Evolutionary conservation across 2,113 vertebrate species (phyloP).

Genomic region (Antigone vipio): DNA sequence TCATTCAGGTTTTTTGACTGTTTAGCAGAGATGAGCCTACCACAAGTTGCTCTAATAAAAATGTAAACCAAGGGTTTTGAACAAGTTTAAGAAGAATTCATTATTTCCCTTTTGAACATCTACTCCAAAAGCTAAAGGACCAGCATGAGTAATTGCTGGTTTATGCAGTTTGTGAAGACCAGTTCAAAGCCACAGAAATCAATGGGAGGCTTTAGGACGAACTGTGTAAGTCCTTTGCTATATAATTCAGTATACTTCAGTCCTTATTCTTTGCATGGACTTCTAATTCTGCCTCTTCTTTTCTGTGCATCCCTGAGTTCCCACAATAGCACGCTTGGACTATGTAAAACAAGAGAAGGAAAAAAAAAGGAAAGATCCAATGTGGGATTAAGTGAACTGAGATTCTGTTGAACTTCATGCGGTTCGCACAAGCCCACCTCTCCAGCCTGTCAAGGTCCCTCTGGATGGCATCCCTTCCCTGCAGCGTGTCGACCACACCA

Average conservation of each 20-base stretch:
- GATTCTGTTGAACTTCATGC: too few relatives aligned
- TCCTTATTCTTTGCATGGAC: conserved; percentile 31
- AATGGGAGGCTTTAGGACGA: not conserved
- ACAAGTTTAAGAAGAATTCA: not conserved
- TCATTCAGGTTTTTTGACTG: not conserved
- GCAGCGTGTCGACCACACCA: too few relatives aligned
- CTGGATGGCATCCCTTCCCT: too few relatives aligned
- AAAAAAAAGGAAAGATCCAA: not conserved
- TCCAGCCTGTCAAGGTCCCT: too few relatives aligned
- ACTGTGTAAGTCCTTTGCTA: not conserved
- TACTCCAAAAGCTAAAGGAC: not conserved
- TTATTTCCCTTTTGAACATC: not conserved
- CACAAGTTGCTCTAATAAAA: not conserved
- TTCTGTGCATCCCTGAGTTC: conserved; percentile 18
- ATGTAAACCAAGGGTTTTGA: not conserved
- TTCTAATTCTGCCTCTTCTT: conserved; percentile 38
- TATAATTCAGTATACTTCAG: not conserved
- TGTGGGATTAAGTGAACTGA: conserved; percentile 28
- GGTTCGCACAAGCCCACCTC: too few relatives aligned
- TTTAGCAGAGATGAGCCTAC: not conserved
- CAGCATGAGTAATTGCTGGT: not conserved
- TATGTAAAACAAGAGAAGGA: conserved; percentile 23
- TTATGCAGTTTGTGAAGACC: not conserved
- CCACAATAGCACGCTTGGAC: not conserved
- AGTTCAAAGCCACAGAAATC: not conserved